These are phyloP conservation scores for Mus caroli DNA, from an alignment of 2,797 vertebrate species.

Conservation along the genomic window DNA sequence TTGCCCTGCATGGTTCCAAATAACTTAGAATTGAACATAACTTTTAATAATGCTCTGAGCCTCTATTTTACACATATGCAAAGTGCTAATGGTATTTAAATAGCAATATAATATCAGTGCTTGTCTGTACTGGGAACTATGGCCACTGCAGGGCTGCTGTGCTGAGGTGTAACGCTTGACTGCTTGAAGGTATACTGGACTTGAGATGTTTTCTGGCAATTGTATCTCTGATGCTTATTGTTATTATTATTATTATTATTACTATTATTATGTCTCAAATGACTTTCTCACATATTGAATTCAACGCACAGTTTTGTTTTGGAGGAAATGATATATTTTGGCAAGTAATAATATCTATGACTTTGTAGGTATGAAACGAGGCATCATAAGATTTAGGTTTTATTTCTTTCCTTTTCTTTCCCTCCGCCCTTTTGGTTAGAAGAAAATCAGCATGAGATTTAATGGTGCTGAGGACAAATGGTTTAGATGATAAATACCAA, in stretches of 20 bases:
- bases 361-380: constrained; percentile 7
- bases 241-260: background rate
- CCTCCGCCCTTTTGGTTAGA: background rate
- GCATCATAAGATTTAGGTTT: background rate
- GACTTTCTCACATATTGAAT: background rate
- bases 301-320: background rate
- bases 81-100: background rate
- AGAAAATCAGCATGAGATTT: background rate
- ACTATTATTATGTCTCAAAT: background rate
- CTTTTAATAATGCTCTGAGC: background rate
- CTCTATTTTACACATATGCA: background rate
- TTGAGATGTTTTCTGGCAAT: background rate
- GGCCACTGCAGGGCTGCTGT: background rate
- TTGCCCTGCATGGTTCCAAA: background rate
- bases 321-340: background rate
- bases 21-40: constrained; percentile 8
- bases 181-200: background rate
- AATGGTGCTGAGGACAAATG: background rate
- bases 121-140: background rate
- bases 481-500: constrained; percentile 11
- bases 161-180: background rate
- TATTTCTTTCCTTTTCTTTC: background rate
- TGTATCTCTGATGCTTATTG: background rate
- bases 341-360: background rate
- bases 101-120: background rate